phyloP scores from a whole-genome alignment of 2,888 invertebrate genomes.

The Drosophila meridiana region DNA sequence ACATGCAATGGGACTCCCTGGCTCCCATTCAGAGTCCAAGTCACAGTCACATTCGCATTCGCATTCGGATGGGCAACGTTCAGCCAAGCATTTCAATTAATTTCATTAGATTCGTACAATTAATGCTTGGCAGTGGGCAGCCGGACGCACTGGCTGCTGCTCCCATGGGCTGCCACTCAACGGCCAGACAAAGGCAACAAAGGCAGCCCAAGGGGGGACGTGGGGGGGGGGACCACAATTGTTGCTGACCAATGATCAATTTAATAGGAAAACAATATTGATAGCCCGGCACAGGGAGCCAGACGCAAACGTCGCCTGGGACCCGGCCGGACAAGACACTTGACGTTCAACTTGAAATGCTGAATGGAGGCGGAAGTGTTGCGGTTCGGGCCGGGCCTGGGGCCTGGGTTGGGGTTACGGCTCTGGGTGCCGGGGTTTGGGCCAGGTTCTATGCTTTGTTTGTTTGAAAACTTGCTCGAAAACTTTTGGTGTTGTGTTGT shows the following conservation, averaged over 20 bases:
- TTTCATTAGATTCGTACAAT: constrained; percentile 65
- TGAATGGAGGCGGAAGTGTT: constrained; percentile 65
- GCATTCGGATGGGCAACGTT: constrained; percentile 21
- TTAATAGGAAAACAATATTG: constrained; percentile 85
- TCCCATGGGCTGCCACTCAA: constrained; percentile 60
- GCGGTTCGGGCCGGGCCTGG: constrained; percentile 26
- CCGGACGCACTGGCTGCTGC: constrained; percentile 34
- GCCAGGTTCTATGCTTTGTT: constrained; percentile 48
- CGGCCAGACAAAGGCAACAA: constrained; percentile 39
- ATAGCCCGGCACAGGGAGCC: constrained; percentile 61
- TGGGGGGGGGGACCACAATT: constrained; percentile 51
- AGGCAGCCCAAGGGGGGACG: not conserved
- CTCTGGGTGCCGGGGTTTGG: not conserved
- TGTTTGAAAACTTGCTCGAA: constrained; percentile 70
- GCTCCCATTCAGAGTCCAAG: not conserved
- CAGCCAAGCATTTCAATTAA: constrained; percentile 66
- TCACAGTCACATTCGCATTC: not conserved
- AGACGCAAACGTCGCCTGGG: constrained; percentile 35
- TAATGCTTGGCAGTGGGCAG: constrained; percentile 57
- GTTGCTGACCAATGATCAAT: constrained; percentile 84
- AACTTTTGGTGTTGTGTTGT: constrained; percentile 77
- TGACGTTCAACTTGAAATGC: constrained; percentile 36
- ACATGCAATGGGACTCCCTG: constrained; percentile 5
- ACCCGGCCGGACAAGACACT: constrained; percentile 54
- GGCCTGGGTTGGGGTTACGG: constrained; percentile 8